Evolutionary conservation across 1,140 invertebrate genomes (phyloP), one percentile per base, ranked within the genome.

Genomic region (Neuroterus valhalla): DNA sequence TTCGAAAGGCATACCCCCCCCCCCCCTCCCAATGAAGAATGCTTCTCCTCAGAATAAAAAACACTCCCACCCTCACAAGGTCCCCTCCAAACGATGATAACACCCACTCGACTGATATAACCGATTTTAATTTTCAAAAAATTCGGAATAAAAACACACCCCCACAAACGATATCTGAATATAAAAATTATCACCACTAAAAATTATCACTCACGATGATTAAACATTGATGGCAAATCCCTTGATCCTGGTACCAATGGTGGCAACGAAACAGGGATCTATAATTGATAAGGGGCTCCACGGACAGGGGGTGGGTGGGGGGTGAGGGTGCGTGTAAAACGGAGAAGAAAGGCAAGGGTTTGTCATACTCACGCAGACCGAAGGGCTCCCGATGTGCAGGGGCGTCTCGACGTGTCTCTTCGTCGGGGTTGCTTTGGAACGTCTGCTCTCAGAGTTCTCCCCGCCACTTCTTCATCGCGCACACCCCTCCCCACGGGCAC

Each of bases 391-490:
- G 86, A 84, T 88, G 85, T 81, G 84, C 89, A 87, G 88, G 88
- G 85, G 89, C 85, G 89, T 89, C 88, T 89, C 87, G 85, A 88
- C 86, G 83, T 91, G 87, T 88, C 89, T 89, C 87, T 90, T 83
- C 86, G 87, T 91, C 83, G 89, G 89, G 87, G 90, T 91, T 81
- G 88, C 87, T 87, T 89, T 87, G 78, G 78, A 88, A 89, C 88
- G 89, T 90, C 89, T 91, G 87, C 90, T 90, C 87, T 89, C 89
- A 89, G 86, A 91, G 89, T 91, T 87, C 87, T 90, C 92, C 89
- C 89, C 89, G 89, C 88, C 89, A 91, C 89, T 81, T 76, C 74
- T 72, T 50, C 76, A 70, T 73, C 71, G 77, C 80, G 81, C 81
- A 72, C 78, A 76, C 70, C 76, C 82, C 77, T 79, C 75, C 70